Evolutionary conservation across 2,888 invertebrate species (phyloP).

Genomic region (Micoletzkya japonica): DNA sequence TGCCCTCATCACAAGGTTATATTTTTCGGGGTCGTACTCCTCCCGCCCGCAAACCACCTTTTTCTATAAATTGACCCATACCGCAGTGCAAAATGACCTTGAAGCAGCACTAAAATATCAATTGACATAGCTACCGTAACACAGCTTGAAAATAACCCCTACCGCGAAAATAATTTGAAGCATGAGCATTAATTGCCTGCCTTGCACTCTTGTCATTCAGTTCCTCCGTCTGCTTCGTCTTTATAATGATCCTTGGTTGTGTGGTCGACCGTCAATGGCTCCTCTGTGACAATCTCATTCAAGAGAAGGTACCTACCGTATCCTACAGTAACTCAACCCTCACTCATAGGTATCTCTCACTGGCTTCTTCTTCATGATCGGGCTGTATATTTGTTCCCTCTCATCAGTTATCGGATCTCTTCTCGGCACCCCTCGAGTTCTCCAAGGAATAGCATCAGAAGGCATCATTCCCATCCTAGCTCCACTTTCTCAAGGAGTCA

Average conservation of each 20-base stretch:
- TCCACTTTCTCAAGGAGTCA: constrained; percentile 83
- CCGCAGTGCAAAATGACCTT: no score
- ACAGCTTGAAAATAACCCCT: not conserved
- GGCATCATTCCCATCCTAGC: constrained; percentile 89
- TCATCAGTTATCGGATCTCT: constrained; percentile 92
- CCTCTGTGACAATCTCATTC: constrained; percentile 83
- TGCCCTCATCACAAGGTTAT: constrained; percentile 85
- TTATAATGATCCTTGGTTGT: constrained; percentile 83
- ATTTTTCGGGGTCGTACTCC: no score
- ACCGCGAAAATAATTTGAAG: not conserved
- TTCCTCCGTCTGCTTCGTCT: constrained; percentile 84
- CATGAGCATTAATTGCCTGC: not conserved
- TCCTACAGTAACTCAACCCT: not conserved
- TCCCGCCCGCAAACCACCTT: no score
- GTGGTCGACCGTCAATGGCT: constrained; percentile 80
- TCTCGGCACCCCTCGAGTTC: constrained; percentile 73
- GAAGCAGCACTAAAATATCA: not conserved
- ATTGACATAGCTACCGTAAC: not conserved
- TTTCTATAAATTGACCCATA: no score
- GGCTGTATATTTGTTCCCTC: constrained; percentile 92
- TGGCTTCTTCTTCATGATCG: constrained; percentile 80
- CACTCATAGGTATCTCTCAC: constrained; percentile 46
- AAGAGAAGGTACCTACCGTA: constrained; percentile 76
- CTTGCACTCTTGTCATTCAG: constrained; percentile 67
- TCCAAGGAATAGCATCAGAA: constrained; percentile 89